phyloP scores from a whole-genome alignment of 2,113 vertebrate species.

The Tursiops truncatus region DNA sequence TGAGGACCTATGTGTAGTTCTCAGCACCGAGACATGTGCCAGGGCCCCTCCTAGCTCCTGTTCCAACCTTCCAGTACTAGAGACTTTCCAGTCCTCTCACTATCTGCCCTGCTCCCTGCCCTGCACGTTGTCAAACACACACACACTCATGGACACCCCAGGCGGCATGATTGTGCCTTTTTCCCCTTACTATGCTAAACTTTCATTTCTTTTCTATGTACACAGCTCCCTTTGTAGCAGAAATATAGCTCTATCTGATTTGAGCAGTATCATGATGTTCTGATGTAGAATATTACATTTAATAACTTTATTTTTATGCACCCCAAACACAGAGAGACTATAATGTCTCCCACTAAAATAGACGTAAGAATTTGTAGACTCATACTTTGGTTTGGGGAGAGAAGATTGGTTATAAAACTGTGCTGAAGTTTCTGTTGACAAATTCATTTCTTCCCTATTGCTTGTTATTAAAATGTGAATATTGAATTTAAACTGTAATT shows the following conservation, averaged over 20 bases:
- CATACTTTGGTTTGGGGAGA: background rate
- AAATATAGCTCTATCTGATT: background rate
- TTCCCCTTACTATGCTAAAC: background rate
- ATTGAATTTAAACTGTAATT: background rate
- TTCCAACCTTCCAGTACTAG: background rate
- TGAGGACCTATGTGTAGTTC: background rate
- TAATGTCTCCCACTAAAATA: background rate
- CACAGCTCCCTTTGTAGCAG: background rate
- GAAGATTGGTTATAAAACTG: background rate
- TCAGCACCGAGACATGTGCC: background rate
- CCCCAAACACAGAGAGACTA: background rate
- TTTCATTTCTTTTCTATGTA: background rate
- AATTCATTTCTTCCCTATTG: constrained; percentile 1
- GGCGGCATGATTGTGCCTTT: background rate
- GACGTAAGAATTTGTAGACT: background rate
- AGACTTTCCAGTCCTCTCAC: background rate
- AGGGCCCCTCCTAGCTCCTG: background rate
- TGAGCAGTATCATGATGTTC: background rate
- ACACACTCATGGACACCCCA: accelerated
- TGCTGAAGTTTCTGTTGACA: background rate
- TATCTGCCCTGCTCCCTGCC: no score
- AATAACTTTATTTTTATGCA: constrained; percentile 1
- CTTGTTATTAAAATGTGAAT: background rate
- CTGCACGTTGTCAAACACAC: background rate
- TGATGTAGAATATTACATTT: background rate